Base-by-base conservation (phyloP, 2,113 vertebrate species). In the Elephantulus edwardii region DNA sequence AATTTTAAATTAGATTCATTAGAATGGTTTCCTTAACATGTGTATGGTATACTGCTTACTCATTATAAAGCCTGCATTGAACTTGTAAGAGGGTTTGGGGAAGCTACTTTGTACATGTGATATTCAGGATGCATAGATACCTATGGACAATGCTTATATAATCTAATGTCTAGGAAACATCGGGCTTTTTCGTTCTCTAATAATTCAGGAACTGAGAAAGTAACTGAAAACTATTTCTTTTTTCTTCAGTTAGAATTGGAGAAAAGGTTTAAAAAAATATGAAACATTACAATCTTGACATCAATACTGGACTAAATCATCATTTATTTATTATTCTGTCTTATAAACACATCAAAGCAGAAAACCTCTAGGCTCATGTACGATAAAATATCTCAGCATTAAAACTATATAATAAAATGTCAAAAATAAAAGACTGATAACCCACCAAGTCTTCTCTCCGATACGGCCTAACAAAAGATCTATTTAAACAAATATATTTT, bases 321-420 rank as follows among this genome's bases (percentile, higher is more conserved):
- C 76, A 94, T 89, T 92, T 96, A 95, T 95, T 96, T 95, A 95
- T 91, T 94, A 93, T 95, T 85, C 89, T 91, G 70, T 89, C 88
- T 95, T 93, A 95, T 90, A 95, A 96, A 96, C 91, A 94, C 68
- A 94, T 92, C 82, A 92, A 95, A 94, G 88, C 72, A 56, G 52
- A 91, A 95, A 92, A 92, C 84, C 94, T 95, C 64, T 74, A 88
- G 92, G 92, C 92, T 93, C 58, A 33, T 93, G 80, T 88, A 92
- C 93, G 93, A 81, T 95, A 92, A 96, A 91, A 88, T 92, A 91
- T 83, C 89, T 85, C 75, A 88, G 54, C 72, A 78, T 93, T 91
- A 92, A 90, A 94, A 81, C 77, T 88, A 95, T 94, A 91, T 95
- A 93, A 95, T 93, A 92, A 93, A 96, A 92, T 90, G 91, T 91